phyloP scores from a whole-genome alignment of 2,888 invertebrate species.

The Phorcus lineatus region DNA sequence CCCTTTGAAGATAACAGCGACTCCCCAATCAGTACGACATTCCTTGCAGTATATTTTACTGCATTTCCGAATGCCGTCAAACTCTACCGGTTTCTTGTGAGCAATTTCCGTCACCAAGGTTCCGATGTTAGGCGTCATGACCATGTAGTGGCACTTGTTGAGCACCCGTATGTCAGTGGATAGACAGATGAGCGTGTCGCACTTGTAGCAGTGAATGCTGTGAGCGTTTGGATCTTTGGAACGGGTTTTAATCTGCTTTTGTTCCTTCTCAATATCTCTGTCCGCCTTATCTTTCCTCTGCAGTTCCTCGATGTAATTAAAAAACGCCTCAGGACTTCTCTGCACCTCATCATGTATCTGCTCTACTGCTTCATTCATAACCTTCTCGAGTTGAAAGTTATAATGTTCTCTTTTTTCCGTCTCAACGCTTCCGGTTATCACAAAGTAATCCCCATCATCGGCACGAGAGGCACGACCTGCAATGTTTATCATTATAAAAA shows the following conservation, averaged over 20 bases:
- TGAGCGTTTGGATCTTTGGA: background rate
- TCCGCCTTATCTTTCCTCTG: background rate
- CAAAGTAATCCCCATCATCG: background rate
- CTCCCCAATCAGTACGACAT: background rate
- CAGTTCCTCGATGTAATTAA: background rate
- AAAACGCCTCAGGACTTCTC: background rate
- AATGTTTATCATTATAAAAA: too few species aligned
- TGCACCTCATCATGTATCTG: background rate
- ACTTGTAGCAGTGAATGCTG: background rate
- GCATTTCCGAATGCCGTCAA: background rate
- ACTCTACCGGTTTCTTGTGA: background rate
- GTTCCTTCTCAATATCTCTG: background rate
- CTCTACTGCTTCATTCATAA: background rate
- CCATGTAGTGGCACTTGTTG: background rate
- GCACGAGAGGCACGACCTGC: conserved; percentile 3
- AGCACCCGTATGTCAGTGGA: background rate
- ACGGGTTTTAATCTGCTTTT: background rate
- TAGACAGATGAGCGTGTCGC: background rate
- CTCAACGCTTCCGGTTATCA: background rate
- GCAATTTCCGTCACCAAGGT: background rate
- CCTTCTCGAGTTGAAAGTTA: background rate
- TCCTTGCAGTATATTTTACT: conserved; percentile 12
- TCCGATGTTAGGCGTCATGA: background rate
- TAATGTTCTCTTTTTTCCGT: background rate
- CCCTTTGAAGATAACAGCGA: background rate